A percentile compares a stretch with the other conserved stretches of the same genome.
Evolutionary conservation across 1,140 invertebrate species (phyloP).

Genomic region (Lordiphosa clarofinis): DNA sequence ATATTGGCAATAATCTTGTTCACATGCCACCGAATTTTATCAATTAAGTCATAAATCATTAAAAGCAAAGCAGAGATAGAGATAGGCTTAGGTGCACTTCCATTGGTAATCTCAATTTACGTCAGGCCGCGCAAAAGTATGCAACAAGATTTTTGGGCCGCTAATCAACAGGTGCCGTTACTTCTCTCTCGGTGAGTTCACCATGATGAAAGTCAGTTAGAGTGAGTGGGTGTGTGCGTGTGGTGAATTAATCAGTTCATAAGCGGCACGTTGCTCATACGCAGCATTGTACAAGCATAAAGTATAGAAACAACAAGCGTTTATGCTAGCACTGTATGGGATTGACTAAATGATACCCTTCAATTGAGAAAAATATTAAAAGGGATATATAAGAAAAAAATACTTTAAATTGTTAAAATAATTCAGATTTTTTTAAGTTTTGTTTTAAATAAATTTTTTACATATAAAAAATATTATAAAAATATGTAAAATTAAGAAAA

Average conservation of each 20-base stretch:
- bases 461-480: too few species aligned
- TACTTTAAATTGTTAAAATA: too few species aligned
- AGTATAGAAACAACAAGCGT: slow-evolving; percentile 1
- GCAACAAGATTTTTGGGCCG: slow-evolving; percentile 51
- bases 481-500: too few species aligned
- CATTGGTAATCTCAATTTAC: slow-evolving; percentile 12
- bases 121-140: slow-evolving; percentile 34
- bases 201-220: slow-evolving; percentile 2
- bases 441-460: too few species aligned
- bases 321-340: background rate
- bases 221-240: slow-evolving; percentile 33
- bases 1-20: slow-evolving; percentile 7
- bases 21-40: slow-evolving; percentile 7
- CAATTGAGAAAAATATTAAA: background rate
- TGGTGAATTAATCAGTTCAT: slow-evolving; percentile 61
- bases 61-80: too few species aligned
- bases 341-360: slow-evolving; percentile 1
- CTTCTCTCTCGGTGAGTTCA: slow-evolving; percentile 39
- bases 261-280: slow-evolving; percentile 63
- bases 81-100: slow-evolving; percentile 4
- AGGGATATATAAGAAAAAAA: too few species aligned
- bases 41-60: slow-evolving; percentile 8
- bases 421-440: too few species aligned
- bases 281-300: slow-evolving; percentile 35
- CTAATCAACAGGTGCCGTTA: slow-evolving; percentile 59